Base-by-base conservation (phyloP, 2,888 invertebrate species). In the Acrobasis consociella region DNA sequence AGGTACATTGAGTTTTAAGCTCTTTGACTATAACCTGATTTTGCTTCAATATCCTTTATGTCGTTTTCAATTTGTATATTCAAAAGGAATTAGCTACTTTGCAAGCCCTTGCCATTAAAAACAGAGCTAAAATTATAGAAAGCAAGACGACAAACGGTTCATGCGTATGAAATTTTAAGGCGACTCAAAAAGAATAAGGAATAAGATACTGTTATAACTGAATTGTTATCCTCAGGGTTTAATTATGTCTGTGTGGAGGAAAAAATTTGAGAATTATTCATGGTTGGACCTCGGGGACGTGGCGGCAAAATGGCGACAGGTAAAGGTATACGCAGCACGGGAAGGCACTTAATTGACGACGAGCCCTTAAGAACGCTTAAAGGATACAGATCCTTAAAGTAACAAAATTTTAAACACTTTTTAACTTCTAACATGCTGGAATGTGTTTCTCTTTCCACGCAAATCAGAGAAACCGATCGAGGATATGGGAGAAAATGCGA, bases 191-290 rank as follows among this genome's bases (percentile, higher is more conserved):
- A 81, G 80, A 79, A 31, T 31, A 31, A 31, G 86, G 85, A 86
- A 87, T 72, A 69, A 78, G 69, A 73, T 75, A 70, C 68, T 72
- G 73, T 72, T 76, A 77, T 72, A 77, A 77, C 77, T 78, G 77
- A 80, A 81, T 77, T 74, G 75, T 77, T 75, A 80, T 87, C 88
- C 88, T 77, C 78, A 67, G 87, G 89, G 88, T 76, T 83, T 87
- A 88, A 88, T 89, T 89, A 87, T 85, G 77, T 79, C 85, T 84
- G 84, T 83, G 81, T 81, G 71, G 72, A 78, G 72, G 76, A 81
- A 83, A 82, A 69, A 69, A 70, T 64, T 60, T 65, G 67, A 69
- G 81, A 84, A 85, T 86, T 77, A 83, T 85, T 81, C 74, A 86
- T 81, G 72, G 68, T 71, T 68, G 73, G 73, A 76, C 70, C 76